Conservation (phyloP, 1,140 invertebrate genomes). For the Ylistrum balloti region DNA sequence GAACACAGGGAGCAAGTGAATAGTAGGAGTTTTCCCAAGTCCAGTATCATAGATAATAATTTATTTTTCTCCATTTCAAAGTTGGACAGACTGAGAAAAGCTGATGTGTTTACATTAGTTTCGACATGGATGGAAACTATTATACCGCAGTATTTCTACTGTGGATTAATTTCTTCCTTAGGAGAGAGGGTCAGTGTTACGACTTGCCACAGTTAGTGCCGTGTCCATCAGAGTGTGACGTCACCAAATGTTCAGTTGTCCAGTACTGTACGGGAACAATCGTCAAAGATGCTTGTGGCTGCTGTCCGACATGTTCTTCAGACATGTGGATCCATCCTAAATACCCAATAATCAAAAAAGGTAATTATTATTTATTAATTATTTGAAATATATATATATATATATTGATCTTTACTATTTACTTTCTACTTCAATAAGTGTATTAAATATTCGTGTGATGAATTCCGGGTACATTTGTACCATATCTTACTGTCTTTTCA, state of each 20-base stretch:
- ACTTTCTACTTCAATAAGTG: too few relatives aligned
- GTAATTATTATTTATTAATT: conserved; percentile 44
- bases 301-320: conserved; percentile 72
- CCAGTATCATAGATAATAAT: background rate
- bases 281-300: conserved; percentile 72
- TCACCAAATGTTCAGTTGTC: conserved; percentile 66
- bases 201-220: conserved; percentile 28
- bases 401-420: too few relatives aligned
- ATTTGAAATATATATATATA: too few relatives aligned
- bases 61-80: background rate
- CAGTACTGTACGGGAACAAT: conserved; percentile 70
- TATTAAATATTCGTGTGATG: too few relatives aligned
- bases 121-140: conserved; percentile 49
- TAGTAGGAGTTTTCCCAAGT: background rate
- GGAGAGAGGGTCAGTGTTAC: conserved; percentile 40
- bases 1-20: background rate
- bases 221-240: conserved; percentile 67
- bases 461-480: too few relatives aligned
- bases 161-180: background rate
- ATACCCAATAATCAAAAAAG: conserved; percentile 53
- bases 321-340: conserved; percentile 56
- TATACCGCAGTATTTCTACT: conserved; percentile 46
- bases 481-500: too few relatives aligned
- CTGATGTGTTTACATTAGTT: conserved; percentile 7
- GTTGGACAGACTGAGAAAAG: background rate